Evolutionary conservation across 2,113 vertebrate species (phyloP).

Genomic region (Abramis brama): DNA sequence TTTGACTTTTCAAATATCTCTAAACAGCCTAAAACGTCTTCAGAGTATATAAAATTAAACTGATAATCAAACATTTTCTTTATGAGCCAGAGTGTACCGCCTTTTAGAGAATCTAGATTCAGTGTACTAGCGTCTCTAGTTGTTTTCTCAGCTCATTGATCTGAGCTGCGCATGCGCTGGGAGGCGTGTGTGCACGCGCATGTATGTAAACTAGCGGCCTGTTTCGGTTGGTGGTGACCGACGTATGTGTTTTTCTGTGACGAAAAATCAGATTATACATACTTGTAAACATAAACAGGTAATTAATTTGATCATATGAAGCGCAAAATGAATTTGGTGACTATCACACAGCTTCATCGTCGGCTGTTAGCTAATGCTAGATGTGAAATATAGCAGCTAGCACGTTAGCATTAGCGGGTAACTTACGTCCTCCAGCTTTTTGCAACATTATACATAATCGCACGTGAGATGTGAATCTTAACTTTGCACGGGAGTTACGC

Average conservation of each 20-base stretch:
- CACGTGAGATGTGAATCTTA: background rate
- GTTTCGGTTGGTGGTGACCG: background rate
- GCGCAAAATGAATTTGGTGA: background rate
- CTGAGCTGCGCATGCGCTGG: background rate
- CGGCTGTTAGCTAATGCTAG: background rate
- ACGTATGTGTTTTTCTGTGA: background rate
- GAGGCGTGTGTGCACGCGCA: conserved; percentile 4
- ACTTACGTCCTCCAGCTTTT: background rate
- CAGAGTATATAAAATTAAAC: too few species aligned
- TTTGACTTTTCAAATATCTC: background rate
- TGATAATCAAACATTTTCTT: background rate
- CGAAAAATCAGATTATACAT: background rate
- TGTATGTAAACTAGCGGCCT: conserved; percentile 36
- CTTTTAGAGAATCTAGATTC: background rate
- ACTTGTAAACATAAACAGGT: conserved; percentile 52
- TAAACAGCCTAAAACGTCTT: background rate
- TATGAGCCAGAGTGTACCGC: background rate
- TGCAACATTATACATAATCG: background rate
- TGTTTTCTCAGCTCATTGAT: background rate
- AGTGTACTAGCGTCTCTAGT: background rate
- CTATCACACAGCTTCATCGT: background rate
- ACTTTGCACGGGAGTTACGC: background rate
- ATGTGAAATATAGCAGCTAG: background rate
- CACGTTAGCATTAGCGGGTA: conserved; percentile 6
- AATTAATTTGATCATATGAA: background rate